Evolutionary conservation across 2,888 invertebrate species (phyloP).

Genomic region (Diploptera punctata): DNA sequence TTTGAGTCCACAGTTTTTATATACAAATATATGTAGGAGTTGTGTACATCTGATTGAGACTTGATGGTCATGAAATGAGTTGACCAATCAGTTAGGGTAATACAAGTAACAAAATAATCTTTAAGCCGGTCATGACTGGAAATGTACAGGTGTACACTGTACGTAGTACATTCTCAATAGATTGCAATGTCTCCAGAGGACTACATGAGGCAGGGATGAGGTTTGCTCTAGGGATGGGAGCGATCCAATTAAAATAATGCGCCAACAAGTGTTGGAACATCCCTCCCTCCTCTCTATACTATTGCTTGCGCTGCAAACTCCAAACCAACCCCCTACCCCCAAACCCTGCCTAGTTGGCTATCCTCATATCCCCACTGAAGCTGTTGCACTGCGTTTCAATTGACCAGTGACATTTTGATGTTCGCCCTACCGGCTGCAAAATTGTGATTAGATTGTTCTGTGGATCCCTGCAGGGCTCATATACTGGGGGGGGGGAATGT

Average conservation of each 20-base stretch:
- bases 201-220: neutral
- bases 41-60: too few relatives aligned
- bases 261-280: constrained; percentile 43
- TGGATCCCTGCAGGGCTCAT: constrained; percentile 41
- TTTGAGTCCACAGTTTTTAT: too few relatives aligned
- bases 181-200: constrained; percentile 37
- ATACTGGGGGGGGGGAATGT: constrained; percentile 35
- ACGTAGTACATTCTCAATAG: constrained; percentile 35
- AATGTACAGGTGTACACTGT: neutral
- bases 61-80: too few relatives aligned
- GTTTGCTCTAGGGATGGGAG: constrained; percentile 1
- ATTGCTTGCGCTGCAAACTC: constrained; percentile 32
- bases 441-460: constrained; percentile 47
- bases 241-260: constrained; percentile 45
- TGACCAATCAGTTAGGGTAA: too few relatives aligned
- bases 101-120: too few relatives aligned
- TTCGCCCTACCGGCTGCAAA: constrained; percentile 43
- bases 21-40: too few relatives aligned
- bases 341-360: neutral
- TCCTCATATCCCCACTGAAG: constrained; percentile 14
- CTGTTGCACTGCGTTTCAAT: constrained; percentile 41
- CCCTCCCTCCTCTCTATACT: neutral
- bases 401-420: constrained; percentile 46
- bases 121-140: constrained; percentile 13
- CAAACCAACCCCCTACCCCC: constrained; percentile 19